Evolutionary conservation across 2,113 vertebrate species (phyloP).

Genomic region (Philantomba maxwellii): DNA sequence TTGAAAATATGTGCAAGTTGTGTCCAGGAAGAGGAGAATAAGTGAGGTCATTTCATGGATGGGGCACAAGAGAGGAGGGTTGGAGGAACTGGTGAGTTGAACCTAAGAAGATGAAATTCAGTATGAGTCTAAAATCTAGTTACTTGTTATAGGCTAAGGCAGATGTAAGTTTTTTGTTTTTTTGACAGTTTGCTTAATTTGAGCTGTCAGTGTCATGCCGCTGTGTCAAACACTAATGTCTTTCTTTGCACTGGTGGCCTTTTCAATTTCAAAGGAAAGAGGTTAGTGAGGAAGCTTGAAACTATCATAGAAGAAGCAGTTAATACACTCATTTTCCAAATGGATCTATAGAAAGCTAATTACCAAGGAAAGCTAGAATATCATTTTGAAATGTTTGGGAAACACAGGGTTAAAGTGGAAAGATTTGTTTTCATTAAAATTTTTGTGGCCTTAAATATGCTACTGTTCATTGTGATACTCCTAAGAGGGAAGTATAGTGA

Average conservation of each 20-base stretch:
- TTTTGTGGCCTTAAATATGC: background rate
- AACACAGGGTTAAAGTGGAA: background rate
- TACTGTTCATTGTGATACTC: background rate
- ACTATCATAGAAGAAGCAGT: background rate
- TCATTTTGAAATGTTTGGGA: background rate
- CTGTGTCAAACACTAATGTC: background rate
- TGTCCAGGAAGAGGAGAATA: background rate
- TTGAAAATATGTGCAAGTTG: background rate
- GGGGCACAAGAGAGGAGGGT: background rate
- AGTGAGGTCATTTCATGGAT: background rate
- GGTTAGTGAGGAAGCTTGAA: background rate
- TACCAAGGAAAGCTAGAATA: background rate
- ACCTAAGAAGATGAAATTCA: background rate
- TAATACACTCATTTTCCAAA: background rate
- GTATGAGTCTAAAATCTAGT: background rate
- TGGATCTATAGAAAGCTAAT: background rate
- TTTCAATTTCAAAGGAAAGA: background rate
- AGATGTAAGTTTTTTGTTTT: background rate
- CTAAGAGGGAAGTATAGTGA: background rate
- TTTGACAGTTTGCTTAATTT: background rate
- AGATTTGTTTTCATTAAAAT: background rate
- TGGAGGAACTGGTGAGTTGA: background rate
- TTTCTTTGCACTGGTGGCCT: background rate
- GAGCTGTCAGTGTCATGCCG: background rate
- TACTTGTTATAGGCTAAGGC: background rate